Conservation (phyloP, 2,113 vertebrate genomes). For the Phainopepla nitens region DNA sequence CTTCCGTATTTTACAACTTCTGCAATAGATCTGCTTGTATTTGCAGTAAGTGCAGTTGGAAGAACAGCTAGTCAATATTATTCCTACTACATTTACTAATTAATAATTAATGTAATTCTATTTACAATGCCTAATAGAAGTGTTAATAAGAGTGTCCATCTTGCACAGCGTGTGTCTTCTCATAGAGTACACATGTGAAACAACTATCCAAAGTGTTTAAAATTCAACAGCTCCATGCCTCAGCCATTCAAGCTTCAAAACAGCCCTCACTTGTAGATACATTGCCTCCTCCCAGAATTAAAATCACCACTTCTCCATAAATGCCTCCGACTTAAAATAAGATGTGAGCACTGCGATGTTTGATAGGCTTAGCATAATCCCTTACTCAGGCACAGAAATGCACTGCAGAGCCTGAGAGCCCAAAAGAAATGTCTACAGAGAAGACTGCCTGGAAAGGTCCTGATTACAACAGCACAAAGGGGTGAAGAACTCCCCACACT, state of each 20-base stretch:
- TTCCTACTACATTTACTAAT: neutral
- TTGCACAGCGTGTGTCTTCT: neutral
- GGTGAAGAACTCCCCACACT: neutral
- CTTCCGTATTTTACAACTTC: neutral
- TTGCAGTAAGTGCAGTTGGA: neutral
- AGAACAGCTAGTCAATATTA: neutral
- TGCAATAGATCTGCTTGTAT: neutral
- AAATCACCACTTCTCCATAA: neutral
- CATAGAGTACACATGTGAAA: neutral
- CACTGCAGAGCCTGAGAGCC: neutral
- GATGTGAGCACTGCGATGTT: neutral
- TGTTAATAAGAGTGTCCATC: neutral
- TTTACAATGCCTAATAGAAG: neutral
- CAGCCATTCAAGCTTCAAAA: neutral
- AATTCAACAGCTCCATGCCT: neutral
- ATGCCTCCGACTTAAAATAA: neutral
- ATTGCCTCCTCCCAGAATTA: neutral
- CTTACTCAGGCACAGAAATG: neutral
- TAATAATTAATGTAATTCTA: neutral
- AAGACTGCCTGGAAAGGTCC: neutral
- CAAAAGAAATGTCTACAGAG: fast-evolving
- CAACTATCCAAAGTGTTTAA: neutral
- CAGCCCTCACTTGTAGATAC: neutral
- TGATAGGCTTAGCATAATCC: neutral
- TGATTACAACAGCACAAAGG: neutral